Conservation (phyloP, 2,113 vertebrate genomes). For the Platysternon megacephalum region DNA sequence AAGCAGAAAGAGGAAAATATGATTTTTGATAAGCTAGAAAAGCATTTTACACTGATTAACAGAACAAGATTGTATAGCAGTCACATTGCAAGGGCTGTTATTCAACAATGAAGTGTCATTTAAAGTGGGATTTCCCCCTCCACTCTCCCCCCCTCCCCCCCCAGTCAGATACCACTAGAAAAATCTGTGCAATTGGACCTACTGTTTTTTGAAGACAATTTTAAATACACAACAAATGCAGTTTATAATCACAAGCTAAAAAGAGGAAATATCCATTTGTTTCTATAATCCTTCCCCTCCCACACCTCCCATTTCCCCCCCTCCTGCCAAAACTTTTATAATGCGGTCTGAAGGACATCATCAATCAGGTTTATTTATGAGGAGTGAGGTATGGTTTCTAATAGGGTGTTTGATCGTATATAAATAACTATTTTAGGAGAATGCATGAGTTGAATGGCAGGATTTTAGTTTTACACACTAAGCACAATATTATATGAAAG, state of each 20-base stretch:
- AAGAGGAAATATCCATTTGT: not conserved
- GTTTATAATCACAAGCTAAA: slow-evolving; percentile 6
- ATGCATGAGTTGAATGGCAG: not conserved
- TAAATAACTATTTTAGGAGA: slow-evolving; percentile 1
- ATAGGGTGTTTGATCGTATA: slow-evolving; percentile 13
- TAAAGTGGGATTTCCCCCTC: not conserved
- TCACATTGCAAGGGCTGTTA: slow-evolving; percentile 29
- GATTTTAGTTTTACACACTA: not conserved
- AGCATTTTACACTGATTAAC: slow-evolving; percentile 47
- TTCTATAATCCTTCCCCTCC: not conserved
- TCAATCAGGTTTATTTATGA: slow-evolving; percentile 9
- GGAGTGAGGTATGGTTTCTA: not conserved
- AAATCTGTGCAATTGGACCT: not conserved
- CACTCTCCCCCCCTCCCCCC: not conserved
- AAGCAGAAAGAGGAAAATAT: slow-evolving; percentile 37
- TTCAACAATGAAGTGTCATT: slow-evolving; percentile 39
- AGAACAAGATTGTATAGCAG: slow-evolving; percentile 27
- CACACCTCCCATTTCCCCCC: not conserved
- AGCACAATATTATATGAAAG: not conserved
- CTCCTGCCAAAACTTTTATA: slow-evolving; percentile 23
- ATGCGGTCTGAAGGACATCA: slow-evolving; percentile 26
- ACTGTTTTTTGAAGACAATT: slow-evolving; percentile 30
- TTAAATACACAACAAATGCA: slow-evolving; percentile 16
- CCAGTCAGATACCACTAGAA: not conserved
- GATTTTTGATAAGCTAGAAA: slow-evolving; percentile 38